Percentiles rank a stretch among this genome's conserved stretches.
phyloP scores from a whole-genome alignment of 2,113 vertebrate species.

The Ardeotis arabs region DNA sequence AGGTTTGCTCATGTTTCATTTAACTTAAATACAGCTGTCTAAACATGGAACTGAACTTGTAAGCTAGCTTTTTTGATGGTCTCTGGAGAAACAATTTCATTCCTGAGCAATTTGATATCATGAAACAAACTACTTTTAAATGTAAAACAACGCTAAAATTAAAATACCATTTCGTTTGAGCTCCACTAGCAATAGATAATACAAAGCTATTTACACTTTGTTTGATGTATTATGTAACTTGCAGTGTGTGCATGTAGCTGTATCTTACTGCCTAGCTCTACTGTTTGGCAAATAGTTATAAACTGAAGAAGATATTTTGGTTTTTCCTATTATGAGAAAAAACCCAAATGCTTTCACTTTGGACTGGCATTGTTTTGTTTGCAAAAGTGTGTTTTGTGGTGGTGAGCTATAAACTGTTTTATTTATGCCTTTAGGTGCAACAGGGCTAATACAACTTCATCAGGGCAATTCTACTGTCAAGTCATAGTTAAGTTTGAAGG shows the following conservation, averaged over 20 bases:
- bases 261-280: neutral
- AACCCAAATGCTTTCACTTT: neutral
- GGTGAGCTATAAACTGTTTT: neutral
- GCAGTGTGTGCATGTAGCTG: neutral
- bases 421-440: neutral
- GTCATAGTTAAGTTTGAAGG: neutral
- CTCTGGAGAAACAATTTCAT: neutral
- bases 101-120: neutral
- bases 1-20: constrained; percentile 32
- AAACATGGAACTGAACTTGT: neutral
- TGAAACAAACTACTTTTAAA: neutral
- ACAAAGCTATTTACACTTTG: neutral
- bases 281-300: neutral
- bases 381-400: neutral
- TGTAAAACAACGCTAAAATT: constrained; percentile 3
- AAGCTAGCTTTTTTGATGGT: neutral
- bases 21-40: constrained; percentile 23
- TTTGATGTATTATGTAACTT: neutral
- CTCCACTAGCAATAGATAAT: neutral
- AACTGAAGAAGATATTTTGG: neutral
- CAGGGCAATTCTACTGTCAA: neutral
- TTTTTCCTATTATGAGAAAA: neutral
- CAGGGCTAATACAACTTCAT: neutral
- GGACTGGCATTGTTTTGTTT: neutral
- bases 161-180: neutral